These are phyloP conservation scores for Rousettus madagascariensis DNA, from an alignment of 2,797 vertebrate species.

Conservation along the genomic window DNA sequence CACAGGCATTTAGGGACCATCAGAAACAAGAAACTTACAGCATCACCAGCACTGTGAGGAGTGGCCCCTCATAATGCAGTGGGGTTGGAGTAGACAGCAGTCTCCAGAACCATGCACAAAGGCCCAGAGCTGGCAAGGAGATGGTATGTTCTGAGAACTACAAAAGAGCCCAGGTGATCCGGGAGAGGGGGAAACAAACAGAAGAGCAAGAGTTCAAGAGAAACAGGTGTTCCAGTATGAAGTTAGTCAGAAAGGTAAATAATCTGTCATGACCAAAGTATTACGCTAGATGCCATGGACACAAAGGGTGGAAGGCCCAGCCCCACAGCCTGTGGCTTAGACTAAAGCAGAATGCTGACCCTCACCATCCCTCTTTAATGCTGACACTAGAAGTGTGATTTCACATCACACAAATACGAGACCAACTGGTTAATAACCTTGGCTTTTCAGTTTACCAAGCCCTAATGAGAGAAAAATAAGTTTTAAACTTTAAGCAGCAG, in stretches of 20 bases:
- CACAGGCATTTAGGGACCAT: neutral
- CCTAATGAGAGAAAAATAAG: neutral
- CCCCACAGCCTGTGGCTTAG: neutral
- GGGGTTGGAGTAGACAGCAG: neutral
- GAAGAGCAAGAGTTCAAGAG: neutral
- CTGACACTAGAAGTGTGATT: neutral
- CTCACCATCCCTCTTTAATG: neutral
- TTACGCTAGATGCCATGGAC: neutral
- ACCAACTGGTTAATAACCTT: neutral
- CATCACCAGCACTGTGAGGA: neutral
- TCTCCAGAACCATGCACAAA: neutral
- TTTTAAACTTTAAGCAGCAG: constrained; percentile 1
- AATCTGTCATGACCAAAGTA: neutral
- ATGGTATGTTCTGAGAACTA: neutral
- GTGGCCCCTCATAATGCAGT: neutral
- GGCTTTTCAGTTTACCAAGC: neutral
- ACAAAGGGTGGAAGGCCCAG: neutral
- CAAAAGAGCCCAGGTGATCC: neutral
- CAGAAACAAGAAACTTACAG: neutral
- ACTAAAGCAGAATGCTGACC: neutral
- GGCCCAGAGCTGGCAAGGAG: neutral
- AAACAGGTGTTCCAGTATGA: neutral
- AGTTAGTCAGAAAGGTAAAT: neutral
- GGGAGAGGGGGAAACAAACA: neutral
- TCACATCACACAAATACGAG: neutral